Evolutionary conservation across 2,888 invertebrate species (phyloP), one percentile per base, ranked within the genome.

Genomic region (Slavum lentiscoides): DNA sequence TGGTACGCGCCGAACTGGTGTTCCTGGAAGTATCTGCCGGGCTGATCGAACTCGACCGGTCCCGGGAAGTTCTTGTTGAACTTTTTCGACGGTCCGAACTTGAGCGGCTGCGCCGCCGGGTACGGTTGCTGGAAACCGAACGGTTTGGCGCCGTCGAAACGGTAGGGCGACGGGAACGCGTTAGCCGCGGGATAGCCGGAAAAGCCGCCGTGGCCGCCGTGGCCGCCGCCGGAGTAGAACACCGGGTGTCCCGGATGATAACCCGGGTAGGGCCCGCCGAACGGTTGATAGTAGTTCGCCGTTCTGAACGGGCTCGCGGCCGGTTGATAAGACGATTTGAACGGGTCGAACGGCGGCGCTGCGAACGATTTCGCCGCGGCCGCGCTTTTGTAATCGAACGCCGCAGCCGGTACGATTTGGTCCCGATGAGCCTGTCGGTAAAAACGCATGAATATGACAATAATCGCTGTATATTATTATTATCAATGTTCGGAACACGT

Each of bases 1-100:
- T 80, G 77, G 15, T 80, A 23, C 9, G 62, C 70, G 39, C 69
- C 69, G 9, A 80, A 69, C 21, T 80, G 62, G n/a, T 80, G 77
- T 64, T 80, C 70, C 11, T 80, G 70, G 77, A 64, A 80, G 53
- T 70, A 70, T 58, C 70, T 80, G 1, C 64, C 77, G 1, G 69
- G 49, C 6, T 17, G 49, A 8, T 61, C 43, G 59, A 68, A 61
- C 17, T 49, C 68, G 61, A 23, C 39, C 0, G n/a, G 19, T 43
- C 58, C 75, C 8, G 77, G 37, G 3, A 62, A 8, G 23, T 21
- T 62, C 7, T 67, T 67, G 19, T 67, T 70, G 61, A 62, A 69
- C 19, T 80, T 70, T 64, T 80, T 64, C 17, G 74, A 0, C 9
- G 55, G 30, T 17, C 76, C 69, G 21, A 61, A 49, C 4, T 77